Evolutionary conservation across 2,888 invertebrate species (phyloP).

Genomic region (Perithous albicinctus): DNA sequence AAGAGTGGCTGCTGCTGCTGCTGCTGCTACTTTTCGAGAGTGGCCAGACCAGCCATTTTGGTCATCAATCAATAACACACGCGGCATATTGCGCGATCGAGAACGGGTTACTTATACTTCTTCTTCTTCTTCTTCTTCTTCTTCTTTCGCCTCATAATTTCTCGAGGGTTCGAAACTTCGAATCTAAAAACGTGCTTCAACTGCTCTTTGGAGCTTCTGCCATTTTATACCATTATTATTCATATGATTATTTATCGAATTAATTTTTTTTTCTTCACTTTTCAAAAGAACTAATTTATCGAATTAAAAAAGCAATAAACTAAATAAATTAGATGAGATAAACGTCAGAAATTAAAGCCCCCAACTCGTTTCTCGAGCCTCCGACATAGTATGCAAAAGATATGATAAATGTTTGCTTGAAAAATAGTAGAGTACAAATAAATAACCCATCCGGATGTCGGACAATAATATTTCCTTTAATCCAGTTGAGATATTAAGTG

Average conservation of each 20-base stretch:
- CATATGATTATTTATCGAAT: neutral
- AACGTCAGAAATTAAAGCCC: neutral
- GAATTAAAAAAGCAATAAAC: neutral
- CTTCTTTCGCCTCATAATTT: constrained; percentile 10
- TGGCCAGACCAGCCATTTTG: constrained; percentile 45
- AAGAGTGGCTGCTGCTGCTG: constrained; percentile 44
- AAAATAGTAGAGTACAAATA: constrained; percentile 23
- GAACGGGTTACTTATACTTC: constrained; percentile 38
- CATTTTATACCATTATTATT: neutral
- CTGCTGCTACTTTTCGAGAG: constrained; percentile 44
- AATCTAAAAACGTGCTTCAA: neutral
- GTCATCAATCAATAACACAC: constrained; percentile 65
- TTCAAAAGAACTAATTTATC: too few species aligned
- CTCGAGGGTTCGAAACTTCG: constrained; percentile 24
- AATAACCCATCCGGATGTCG: constrained; percentile 26
- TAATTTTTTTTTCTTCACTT: neutral
- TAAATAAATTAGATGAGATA: neutral
- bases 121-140: constrained; percentile 14
- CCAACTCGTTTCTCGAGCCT: neutral
- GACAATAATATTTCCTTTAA: constrained; percentile 44
- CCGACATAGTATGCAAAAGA: neutral
- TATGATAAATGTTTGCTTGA: neutral
- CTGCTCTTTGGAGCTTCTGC: neutral
- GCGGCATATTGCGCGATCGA: constrained; percentile 54
- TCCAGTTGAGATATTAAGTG: constrained; percentile 74